Evolutionary conservation across 2,113 vertebrate species (phyloP).

Genomic region (Hyla sarda): DNA sequence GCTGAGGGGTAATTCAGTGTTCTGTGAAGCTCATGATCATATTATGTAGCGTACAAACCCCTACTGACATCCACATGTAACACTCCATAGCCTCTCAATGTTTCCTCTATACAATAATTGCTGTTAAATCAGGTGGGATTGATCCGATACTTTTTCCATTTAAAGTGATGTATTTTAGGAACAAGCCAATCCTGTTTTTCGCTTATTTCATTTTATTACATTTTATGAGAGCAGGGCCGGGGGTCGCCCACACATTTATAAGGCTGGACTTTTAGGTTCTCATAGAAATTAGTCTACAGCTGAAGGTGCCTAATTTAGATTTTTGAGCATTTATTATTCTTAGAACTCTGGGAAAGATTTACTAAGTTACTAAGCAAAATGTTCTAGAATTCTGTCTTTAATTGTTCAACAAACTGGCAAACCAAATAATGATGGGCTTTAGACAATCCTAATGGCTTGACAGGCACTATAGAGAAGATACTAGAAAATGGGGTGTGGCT

Average conservation of each 20-base stretch:
- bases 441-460: too few species aligned
- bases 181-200: too few species aligned
- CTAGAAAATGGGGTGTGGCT: too few species aligned
- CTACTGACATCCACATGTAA: conserved; percentile 20
- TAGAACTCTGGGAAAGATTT: too few species aligned
- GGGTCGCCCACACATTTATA: neutral
- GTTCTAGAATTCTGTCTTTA: too few species aligned
- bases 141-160: conserved; percentile 5
- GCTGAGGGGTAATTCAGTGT: neutral
- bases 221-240: neutral
- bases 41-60: neutral
- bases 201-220: neutral
- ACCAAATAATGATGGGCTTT: too few species aligned
- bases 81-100: conserved; percentile 8
- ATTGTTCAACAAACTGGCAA: too few species aligned
- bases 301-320: neutral
- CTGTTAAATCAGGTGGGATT: conserved; percentile 36
- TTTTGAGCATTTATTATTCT: neutral
- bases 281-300: neutral
- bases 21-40: conserved; percentile 35
- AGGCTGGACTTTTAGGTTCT: too few species aligned
- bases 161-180: neutral
- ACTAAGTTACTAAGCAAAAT: too few species aligned
- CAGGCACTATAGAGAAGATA: too few species aligned
- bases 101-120: conserved; percentile 41